These are phyloP conservation scores for Delphinapterus leucas DNA, from an alignment of 2,113 vertebrate genomes.

Conservation along the genomic window DNA sequence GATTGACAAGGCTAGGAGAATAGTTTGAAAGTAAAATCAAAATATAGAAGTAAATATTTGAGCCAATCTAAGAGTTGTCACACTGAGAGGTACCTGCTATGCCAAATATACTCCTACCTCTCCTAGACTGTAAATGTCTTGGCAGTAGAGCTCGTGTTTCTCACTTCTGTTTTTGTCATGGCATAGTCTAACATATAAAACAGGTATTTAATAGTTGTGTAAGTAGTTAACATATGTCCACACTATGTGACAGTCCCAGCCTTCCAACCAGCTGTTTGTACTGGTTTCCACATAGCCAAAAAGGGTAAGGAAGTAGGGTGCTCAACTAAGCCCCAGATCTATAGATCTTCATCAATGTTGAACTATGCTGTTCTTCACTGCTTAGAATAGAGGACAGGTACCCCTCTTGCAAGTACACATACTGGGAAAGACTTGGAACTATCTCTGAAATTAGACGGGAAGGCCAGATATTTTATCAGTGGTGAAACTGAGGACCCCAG, in stretches of 20 bases:
- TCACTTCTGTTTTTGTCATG: constrained; percentile 30
- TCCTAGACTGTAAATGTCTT: constrained; percentile 15
- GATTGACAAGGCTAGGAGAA: neutral
- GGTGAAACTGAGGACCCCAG: neutral
- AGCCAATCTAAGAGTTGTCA: neutral
- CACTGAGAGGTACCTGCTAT: neutral
- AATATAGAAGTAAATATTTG: constrained; percentile 39
- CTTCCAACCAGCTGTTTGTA: constrained; percentile 19
- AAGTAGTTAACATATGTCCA: neutral
- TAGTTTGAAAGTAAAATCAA: constrained; percentile 30
- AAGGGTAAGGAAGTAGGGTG: neutral
- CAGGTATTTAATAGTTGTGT: constrained; percentile 12
- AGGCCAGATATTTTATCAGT: neutral
- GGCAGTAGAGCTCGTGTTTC: constrained; percentile 6
- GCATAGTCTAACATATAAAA: constrained; percentile 3
- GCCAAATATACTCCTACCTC: neutral
- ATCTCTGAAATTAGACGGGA: constrained; percentile 11
- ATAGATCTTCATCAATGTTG: neutral
- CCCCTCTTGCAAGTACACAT: neutral
- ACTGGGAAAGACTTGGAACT: neutral
- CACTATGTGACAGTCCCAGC: neutral
- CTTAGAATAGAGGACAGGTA: neutral
- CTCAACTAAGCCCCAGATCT: neutral
- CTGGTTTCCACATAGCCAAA: neutral
- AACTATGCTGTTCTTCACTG: neutral